These are phyloP conservation scores for Brachionichthys hirsutus DNA, from an alignment of 2,113 vertebrate genomes.

Conservation along the genomic window DNA sequence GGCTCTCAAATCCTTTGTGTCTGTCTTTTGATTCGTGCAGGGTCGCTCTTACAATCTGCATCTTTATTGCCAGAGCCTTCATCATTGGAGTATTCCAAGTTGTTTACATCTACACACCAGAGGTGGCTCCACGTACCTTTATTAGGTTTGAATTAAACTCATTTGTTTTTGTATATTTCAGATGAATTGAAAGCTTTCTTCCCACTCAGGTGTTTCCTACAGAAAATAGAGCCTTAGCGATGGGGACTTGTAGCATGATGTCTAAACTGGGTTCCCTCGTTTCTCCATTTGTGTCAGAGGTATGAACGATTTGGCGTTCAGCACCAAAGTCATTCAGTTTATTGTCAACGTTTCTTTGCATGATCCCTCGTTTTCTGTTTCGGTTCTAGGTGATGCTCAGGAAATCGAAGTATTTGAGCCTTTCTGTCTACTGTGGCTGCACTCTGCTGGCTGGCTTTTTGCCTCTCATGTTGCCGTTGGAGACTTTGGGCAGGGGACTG, in stretches of 20 bases:
- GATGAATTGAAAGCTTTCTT: not conserved
- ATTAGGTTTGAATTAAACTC: not conserved
- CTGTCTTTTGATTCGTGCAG: constrained; percentile 61
- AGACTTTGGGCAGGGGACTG: constrained; percentile 50
- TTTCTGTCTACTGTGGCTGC: constrained; percentile 59
- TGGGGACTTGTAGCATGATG: constrained; percentile 85
- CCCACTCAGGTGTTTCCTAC: constrained; percentile 79
- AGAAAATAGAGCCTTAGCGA: constrained; percentile 83
- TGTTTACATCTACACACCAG: constrained; percentile 91
- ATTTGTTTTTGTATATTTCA: not conserved
- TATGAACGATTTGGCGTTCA: constrained; percentile 32
- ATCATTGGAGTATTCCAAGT: constrained; percentile 90
- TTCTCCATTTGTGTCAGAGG: constrained; percentile 92
- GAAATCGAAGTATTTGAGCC: constrained; percentile 37
- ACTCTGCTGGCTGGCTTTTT: constrained; percentile 49
- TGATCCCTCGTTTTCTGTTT: constrained; percentile 10
- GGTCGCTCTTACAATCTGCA: constrained; percentile 83
- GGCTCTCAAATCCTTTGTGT: not conserved
- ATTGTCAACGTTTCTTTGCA: not conserved
- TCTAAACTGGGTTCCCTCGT: constrained; percentile 85
- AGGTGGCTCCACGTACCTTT: constrained; percentile 73
- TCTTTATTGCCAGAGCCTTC: constrained; percentile 92
- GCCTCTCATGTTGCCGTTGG: constrained; percentile 54
- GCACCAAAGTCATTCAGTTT: not conserved
- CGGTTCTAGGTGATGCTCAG: constrained; percentile 59